Conservation (phyloP, 2,113 vertebrate genomes). For the Solea senegalensis region DNA sequence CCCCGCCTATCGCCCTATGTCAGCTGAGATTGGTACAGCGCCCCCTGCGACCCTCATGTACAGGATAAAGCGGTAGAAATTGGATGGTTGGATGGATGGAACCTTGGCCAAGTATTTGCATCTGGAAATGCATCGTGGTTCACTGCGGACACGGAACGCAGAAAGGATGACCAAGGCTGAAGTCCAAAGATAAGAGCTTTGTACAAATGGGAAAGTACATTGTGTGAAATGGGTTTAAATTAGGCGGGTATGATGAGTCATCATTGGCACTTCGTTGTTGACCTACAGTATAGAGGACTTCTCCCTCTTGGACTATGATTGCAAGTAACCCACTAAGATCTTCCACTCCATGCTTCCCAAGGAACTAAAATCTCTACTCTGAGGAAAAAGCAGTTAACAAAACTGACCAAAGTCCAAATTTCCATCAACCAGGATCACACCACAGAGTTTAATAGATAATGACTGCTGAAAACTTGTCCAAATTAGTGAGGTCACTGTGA, state of each 20-base stretch:
- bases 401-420: constrained; percentile 21
- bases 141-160: neutral
- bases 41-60: no score
- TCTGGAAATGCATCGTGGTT: no score
- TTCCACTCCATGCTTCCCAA: constrained; percentile 10
- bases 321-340: constrained; percentile 32
- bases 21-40: no score
- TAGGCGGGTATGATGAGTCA: constrained; percentile 22
- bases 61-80: no score
- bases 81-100: no score
- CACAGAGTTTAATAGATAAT: constrained; percentile 27
- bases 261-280: constrained; percentile 34
- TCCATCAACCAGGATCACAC: constrained; percentile 18
- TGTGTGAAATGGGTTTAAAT: constrained; percentile 45
- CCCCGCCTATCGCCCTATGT: no score
- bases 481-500: constrained; percentile 36
- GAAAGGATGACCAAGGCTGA: constrained; percentile 10
- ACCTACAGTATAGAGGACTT: constrained; percentile 23
- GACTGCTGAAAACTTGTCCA: constrained; percentile 27
- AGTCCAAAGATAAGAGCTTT: constrained; percentile 9
- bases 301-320: constrained; percentile 47
- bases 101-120: no score
- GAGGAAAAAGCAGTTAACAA: constrained; percentile 28
- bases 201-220: constrained; percentile 6
- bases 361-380: constrained; percentile 26